Conservation (phyloP, 2,888 invertebrate genomes). For the Apoda limacodes region DNA sequence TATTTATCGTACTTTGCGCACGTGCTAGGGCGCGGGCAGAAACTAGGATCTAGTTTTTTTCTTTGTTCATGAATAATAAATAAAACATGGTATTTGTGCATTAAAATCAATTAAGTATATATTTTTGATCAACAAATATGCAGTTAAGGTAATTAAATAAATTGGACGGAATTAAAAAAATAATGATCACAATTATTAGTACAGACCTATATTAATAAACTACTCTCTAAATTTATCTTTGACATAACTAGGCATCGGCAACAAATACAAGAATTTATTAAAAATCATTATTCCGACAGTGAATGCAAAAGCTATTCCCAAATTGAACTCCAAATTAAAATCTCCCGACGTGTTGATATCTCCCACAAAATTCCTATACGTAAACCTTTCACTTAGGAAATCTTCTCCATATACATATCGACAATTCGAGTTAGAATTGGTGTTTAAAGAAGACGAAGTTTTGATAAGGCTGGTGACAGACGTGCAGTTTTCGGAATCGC, state of each 20-base stretch:
- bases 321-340: conserved; percentile 79
- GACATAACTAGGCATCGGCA: conserved; percentile 86
- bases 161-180: too few species aligned
- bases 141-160: too few species aligned
- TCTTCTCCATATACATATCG: conserved; percentile 78
- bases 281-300: conserved; percentile 83
- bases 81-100: conserved; percentile 17
- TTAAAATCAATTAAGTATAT: too few species aligned
- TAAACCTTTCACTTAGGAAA: conserved; percentile 78
- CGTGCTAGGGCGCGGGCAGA: too few species aligned
- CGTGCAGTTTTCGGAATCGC: conserved; percentile 65
- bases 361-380: conserved; percentile 63
- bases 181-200: too few species aligned
- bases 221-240: conserved; percentile 88
- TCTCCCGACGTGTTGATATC: conserved; percentile 71
- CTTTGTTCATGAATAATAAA: too few species aligned
- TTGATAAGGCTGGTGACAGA: conserved; percentile 65
- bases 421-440: conserved; percentile 70
- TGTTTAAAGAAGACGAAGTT: conserved; percentile 56
- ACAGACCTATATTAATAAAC: conserved; percentile 6
- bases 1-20: too few species aligned
- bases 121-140: too few species aligned
- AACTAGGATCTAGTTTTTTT: too few species aligned
- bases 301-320: conserved; percentile 86
- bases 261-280: conserved; percentile 86